These are phyloP conservation scores for Octomys mimax DNA, from an alignment of 2,797 vertebrate species.

Conservation along the genomic window DNA sequence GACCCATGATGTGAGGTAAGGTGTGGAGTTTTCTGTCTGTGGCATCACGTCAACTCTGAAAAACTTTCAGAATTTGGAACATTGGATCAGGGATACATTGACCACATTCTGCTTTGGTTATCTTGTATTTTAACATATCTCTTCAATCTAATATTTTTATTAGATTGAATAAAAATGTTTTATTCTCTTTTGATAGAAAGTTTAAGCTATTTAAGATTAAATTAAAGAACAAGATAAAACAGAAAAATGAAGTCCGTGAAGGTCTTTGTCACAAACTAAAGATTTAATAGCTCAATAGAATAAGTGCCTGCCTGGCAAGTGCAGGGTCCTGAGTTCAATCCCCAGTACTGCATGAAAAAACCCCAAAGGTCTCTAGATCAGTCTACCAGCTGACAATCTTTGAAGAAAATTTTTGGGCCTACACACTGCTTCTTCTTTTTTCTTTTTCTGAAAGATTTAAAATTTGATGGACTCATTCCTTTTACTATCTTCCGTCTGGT, in stretches of 20 bases:
- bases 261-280: neutral
- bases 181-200: neutral
- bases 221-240: constrained; percentile 16
- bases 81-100: neutral
- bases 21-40: neutral
- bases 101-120: neutral
- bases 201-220: constrained; percentile 26
- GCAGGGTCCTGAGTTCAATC: too few species aligned
- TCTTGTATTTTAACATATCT: neutral
- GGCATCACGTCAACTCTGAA: too few species aligned
- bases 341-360: too few species aligned
- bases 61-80: neutral
- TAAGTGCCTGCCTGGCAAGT: too few species aligned
- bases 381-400: neutral
- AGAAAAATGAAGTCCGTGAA: constrained; percentile 40
- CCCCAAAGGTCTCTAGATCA: neutral
- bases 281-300: neutral
- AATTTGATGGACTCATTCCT: neutral
- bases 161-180: neutral
- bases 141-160: neutral
- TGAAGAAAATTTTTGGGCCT: constrained; percentile 17
- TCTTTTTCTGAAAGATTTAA: constrained; percentile 21
- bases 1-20: neutral
- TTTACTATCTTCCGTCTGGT: neutral
- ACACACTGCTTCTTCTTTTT: neutral